Evolutionary conservation across 2,113 vertebrate genomes (phyloP).

Genomic region (Mormyrus lacerda): DNA sequence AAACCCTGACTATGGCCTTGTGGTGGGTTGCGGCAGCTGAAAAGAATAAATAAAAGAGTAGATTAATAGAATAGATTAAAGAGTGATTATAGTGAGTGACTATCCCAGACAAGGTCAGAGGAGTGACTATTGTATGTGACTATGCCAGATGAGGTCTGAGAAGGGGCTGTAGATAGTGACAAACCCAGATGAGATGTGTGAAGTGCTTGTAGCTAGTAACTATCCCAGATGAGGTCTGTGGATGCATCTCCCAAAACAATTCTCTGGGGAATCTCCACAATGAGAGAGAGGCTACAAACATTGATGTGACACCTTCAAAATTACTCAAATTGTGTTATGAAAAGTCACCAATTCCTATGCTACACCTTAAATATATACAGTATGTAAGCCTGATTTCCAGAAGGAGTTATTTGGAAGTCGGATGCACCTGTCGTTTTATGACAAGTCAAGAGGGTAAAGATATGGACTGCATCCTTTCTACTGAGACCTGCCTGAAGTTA

Average conservation of each 20-base stretch:
- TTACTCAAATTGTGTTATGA: constrained; percentile 28
- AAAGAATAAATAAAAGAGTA: too few relatives aligned
- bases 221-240: neutral
- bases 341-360: constrained; percentile 36
- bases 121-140: neutral
- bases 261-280: neutral
- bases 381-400: neutral
- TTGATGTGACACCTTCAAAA: constrained; percentile 39
- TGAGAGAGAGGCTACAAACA: neutral
- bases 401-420: neutral
- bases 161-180: neutral
- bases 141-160: neutral
- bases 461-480: neutral
- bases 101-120: neutral
- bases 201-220: neutral
- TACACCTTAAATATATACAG: neutral
- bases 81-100: neutral
- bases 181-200: neutral
- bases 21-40: too few relatives aligned
- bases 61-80: neutral
- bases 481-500: neutral
- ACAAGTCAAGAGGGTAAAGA: neutral
- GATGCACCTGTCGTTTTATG: neutral
- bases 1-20: too few relatives aligned
- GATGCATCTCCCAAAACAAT: neutral